Percentiles rank a stretch among this genome's conserved stretches.
phyloP scores from a whole-genome alignment of 2,797 vertebrate species.

The Leptoclinus maculatus region DNA sequence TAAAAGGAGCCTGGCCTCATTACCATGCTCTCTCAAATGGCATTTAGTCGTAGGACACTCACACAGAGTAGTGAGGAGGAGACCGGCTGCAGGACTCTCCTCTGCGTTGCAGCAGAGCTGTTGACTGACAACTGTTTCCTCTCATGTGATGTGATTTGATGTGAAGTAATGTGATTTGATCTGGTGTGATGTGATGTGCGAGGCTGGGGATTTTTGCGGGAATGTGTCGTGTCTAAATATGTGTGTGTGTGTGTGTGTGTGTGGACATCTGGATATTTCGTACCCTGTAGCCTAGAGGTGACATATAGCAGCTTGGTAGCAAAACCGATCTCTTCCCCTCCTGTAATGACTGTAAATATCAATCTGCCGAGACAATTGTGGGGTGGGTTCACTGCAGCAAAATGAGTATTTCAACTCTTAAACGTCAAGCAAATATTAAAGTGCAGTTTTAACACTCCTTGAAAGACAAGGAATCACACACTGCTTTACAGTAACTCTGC shows the following conservation, averaged over 20 bases:
- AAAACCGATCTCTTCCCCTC: conserved; percentile 15
- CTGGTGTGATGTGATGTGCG: conserved; percentile 45
- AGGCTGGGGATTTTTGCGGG: conserved; percentile 38
- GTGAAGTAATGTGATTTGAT: conserved; percentile 55
- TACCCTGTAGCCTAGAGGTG: conserved; percentile 30
- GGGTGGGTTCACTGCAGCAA: not conserved
- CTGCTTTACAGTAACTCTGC: not conserved
- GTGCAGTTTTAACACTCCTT: not conserved
- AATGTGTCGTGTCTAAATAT: conserved; percentile 36
- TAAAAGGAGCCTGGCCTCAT: conserved; percentile 61
- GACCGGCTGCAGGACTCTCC: conserved; percentile 44
- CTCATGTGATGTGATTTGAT: conserved; percentile 55
- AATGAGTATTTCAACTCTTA: not conserved
- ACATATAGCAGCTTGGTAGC: conserved; percentile 24
- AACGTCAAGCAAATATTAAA: not conserved
- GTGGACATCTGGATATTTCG: conserved; percentile 29
- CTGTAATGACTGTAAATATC: not conserved
- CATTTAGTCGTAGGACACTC: conserved; percentile 44
- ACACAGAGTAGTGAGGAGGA: conserved; percentile 13
- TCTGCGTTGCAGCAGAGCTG: conserved; percentile 43
- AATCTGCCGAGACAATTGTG: not conserved
- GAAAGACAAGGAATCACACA: not conserved
- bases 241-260: conserved; percentile 27
- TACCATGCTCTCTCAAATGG: conserved; percentile 57
- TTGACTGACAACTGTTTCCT: conserved; percentile 58